Conservation (phyloP, 1,140 invertebrate genomes). For the Euschistus heros region DNA sequence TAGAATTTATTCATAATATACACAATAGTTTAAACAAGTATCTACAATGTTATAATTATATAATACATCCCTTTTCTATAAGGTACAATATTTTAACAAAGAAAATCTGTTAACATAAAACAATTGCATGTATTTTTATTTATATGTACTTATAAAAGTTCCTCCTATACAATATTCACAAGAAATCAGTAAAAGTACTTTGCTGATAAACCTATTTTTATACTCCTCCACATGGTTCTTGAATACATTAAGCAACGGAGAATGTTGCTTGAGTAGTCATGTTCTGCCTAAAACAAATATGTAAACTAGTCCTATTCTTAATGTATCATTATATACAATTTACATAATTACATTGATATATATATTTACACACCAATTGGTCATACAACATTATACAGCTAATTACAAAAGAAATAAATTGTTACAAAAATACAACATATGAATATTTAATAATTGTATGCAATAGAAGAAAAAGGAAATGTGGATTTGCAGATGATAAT, state of each 20-base stretch:
- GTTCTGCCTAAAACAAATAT: constrained; percentile 25
- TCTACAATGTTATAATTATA: constrained; percentile 5
- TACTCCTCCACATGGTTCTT: background rate
- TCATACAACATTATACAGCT: background rate
- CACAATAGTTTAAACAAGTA: constrained; percentile 7
- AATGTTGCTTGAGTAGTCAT: constrained; percentile 24
- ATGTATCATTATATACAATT: background rate
- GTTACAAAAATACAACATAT: no score
- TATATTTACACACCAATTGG: background rate
- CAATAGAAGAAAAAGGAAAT: no score
- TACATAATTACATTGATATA: constrained; percentile 3
- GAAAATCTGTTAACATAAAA: no score
- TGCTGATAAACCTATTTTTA: background rate
- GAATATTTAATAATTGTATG: no score
- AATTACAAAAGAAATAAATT: background rate
- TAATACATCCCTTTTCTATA: no score
- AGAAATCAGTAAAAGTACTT: constrained; percentile 5
- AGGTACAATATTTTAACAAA: no score
- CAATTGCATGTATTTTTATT: no score
- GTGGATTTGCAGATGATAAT: no score
- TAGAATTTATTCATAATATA: constrained; percentile 2
- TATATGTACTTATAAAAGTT: background rate
- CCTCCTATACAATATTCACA: constrained; percentile 16
- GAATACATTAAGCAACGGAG: constrained; percentile 21
- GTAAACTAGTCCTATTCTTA: constrained; percentile 5